These are phyloP conservation scores for Mythimna pallens DNA, from an alignment of 2,888 invertebrate genomes.

Conservation along the genomic window DNA sequence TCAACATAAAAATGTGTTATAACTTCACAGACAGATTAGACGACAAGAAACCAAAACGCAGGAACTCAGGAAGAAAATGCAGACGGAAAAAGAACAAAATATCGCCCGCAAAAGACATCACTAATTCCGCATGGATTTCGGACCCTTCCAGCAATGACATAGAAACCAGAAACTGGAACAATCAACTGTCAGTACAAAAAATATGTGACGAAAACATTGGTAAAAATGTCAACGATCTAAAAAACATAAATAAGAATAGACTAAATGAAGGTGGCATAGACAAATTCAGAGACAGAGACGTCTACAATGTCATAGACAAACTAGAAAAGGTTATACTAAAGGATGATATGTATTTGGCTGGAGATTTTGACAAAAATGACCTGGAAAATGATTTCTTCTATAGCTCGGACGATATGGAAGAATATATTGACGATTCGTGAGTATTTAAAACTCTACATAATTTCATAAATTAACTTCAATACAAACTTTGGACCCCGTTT, in stretches of 20 bases:
- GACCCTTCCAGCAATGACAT: slow-evolving; percentile 21
- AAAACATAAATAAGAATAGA: slow-evolving; percentile 43
- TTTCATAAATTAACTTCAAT: too few species aligned
- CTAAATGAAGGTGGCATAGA: slow-evolving; percentile 39
- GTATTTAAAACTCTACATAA: slow-evolving; percentile 54
- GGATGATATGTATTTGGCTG: slow-evolving; percentile 83
- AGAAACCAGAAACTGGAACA: slow-evolving; percentile 63
- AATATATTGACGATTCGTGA: slow-evolving; percentile 82
- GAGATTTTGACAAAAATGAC: slow-evolving; percentile 80
- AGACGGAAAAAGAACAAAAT: slow-evolving; percentile 82
- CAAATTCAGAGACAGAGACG: slow-evolving; percentile 68
- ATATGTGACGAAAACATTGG: slow-evolving; percentile 76
- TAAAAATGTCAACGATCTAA: slow-evolving; percentile 83
- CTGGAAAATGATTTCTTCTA: slow-evolving; percentile 81
- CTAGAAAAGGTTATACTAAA: slow-evolving; percentile 83
- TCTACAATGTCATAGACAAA: slow-evolving; percentile 83
- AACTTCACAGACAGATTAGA: slow-evolving; percentile 54
- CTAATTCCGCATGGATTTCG: slow-evolving; percentile 29
- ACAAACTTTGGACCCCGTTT: too few species aligned
- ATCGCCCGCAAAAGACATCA: slow-evolving; percentile 78
- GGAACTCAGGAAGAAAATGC: slow-evolving; percentile 81
- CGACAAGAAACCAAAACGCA: slow-evolving; percentile 76
- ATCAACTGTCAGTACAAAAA: slow-evolving; percentile 70
- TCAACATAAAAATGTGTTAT: too few species aligned
- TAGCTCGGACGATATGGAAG: slow-evolving; percentile 82